A percentile compares a stretch with the other conserved stretches of the same genome.
Evolutionary conservation across 1,140 invertebrate species (phyloP).

Genomic region (Hycleus cichorii): DNA sequence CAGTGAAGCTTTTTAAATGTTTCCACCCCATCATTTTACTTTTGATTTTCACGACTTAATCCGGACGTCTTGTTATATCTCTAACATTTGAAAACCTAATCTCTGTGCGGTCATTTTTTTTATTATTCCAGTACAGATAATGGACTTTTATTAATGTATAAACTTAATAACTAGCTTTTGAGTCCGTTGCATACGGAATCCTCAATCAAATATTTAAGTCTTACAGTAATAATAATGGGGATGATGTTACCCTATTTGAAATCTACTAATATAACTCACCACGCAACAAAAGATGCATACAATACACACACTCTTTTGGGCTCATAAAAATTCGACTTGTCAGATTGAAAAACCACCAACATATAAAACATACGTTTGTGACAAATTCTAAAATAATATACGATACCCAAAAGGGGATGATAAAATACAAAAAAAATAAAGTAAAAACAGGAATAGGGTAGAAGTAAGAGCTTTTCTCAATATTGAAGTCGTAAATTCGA

Average conservation of each 20-base stretch:
- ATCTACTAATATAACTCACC: too few relatives aligned
- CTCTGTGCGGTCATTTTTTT: constrained; percentile 19
- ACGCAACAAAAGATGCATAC: too few relatives aligned
- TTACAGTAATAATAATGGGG: not conserved
- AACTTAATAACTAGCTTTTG: constrained; percentile 18
- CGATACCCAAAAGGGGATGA: constrained; percentile 14
- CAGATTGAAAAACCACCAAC: too few relatives aligned
- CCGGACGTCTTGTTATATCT: constrained; percentile 14
- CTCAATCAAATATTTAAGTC: constrained; percentile 6
- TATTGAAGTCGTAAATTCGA: constrained; percentile 31
- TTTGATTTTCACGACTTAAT: not conserved
- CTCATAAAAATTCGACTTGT: too few relatives aligned
- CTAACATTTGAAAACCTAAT: constrained; percentile 4
- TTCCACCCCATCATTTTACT: not conserved
- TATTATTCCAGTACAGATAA: constrained; percentile 11
- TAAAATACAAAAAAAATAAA: too few relatives aligned
- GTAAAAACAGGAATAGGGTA: too few relatives aligned
- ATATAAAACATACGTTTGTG: constrained; percentile 28
- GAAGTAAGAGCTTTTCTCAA: constrained; percentile 13
- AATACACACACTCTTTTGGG: too few relatives aligned
- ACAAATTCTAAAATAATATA: constrained; percentile 38
- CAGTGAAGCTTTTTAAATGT: constrained; percentile 5
- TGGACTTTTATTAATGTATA: constrained; percentile 26
- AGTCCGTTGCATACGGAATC: not conserved
- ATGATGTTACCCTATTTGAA: too few relatives aligned